Conservation (phyloP, 2,113 vertebrate species). For the Protobothrops flavoviridis region DNA sequence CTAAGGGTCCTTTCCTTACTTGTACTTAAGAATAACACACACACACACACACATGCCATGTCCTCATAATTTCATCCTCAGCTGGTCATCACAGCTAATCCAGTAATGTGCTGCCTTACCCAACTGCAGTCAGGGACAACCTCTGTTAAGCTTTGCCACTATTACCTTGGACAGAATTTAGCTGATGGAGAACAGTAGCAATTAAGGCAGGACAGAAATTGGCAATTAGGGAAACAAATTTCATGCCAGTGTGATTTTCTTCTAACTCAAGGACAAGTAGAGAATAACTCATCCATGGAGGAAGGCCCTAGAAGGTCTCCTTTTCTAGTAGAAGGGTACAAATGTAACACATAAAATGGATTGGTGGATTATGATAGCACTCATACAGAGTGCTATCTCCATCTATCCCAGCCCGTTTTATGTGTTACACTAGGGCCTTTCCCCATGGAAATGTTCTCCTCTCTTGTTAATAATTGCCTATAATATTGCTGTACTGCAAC, state of each 20-base stretch:
- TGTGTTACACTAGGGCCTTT: not conserved
- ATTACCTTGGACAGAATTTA: not conserved
- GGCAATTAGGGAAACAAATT: not conserved
- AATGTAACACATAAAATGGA: not conserved
- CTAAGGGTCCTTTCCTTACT: not conserved
- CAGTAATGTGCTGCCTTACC: not conserved
- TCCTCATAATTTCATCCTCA: not conserved
- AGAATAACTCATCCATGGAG: not conserved
- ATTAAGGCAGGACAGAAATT: not conserved
- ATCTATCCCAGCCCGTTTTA: not conserved
- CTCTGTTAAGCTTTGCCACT: not conserved
- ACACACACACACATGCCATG: not conserved
- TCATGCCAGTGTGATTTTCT: not conserved
- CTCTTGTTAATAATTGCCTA: slow-evolving; percentile 28
- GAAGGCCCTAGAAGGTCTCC: not conserved
- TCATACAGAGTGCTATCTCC: not conserved
- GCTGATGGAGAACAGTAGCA: not conserved
- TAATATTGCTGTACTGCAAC: slow-evolving; percentile 41
- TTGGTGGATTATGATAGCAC: not conserved
- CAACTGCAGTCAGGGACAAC: not conserved
- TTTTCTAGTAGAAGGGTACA: not conserved
- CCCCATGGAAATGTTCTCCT: not conserved
- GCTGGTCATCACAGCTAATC: not conserved
- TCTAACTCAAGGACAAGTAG: not conserved
- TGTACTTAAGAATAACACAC: not conserved